phyloP scores from a whole-genome alignment of 2,113 vertebrate species.

The Chaetodon auriga region DNA sequence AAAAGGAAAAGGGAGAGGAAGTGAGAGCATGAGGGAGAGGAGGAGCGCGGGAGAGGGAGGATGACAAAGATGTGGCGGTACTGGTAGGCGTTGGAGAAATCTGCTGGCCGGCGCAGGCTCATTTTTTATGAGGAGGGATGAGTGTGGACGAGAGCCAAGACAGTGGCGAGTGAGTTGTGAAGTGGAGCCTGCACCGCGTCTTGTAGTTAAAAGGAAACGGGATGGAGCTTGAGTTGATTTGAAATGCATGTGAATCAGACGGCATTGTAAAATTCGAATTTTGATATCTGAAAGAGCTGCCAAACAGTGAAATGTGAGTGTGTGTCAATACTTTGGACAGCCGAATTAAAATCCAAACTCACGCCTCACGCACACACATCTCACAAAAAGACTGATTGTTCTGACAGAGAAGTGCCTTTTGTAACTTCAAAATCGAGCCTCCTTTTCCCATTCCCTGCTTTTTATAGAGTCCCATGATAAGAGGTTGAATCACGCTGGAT shows the following conservation, averaged over 20 bases:
- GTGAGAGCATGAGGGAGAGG: conserved; percentile 5
- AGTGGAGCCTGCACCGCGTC: conserved; percentile 46
- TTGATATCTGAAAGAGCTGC: conserved; percentile 8
- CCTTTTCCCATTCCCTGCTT: conserved; percentile 4
- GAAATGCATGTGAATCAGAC: neutral
- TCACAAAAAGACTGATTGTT: neutral
- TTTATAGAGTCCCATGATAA: conserved; percentile 30
- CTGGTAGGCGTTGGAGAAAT: conserved; percentile 65
- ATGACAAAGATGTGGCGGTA: conserved; percentile 66
- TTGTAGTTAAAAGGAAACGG: conserved; percentile 24
- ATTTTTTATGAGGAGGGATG: conserved; percentile 73
- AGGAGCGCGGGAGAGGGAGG: conserved; percentile 1
- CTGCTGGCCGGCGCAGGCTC: conserved; percentile 45
- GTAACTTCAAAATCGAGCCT: conserved; percentile 12
- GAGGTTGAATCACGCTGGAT: conserved; percentile 44
- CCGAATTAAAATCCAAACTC: neutral
- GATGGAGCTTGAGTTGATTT: conserved; percentile 4
- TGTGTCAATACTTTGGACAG: neutral
- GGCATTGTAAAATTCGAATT: conserved; percentile 9
- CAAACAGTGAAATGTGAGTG: neutral
- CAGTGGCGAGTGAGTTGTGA: conserved; percentile 63
- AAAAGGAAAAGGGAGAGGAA: conserved; percentile 16
- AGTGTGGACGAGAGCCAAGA: conserved; percentile 65
- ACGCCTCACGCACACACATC: neutral
- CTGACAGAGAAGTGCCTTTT: conserved; percentile 31